Conservation (phyloP, 2,113 vertebrate genomes). For the Otolemur garnettii region DNA sequence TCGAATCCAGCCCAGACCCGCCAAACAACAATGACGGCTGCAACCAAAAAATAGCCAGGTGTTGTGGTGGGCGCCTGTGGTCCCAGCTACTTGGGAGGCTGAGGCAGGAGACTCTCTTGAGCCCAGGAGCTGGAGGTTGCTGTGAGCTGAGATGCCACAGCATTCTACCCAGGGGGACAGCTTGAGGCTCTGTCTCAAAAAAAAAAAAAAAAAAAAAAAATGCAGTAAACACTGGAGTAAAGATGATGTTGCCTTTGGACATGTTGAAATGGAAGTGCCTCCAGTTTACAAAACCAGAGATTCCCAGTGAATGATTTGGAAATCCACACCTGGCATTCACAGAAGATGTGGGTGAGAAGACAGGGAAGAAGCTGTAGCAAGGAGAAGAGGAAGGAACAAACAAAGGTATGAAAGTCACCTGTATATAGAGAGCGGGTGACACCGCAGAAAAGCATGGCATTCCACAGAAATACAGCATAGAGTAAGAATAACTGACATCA, state of each 20-base stretch:
- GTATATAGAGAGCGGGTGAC: neutral
- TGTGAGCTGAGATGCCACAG: too few species aligned
- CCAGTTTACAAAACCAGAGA: neutral
- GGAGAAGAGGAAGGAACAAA: neutral
- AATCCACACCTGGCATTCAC: neutral
- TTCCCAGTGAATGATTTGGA: neutral
- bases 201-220: neutral
- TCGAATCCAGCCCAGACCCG: too few species aligned
- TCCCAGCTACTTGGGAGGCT: too few species aligned
- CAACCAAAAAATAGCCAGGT: too few species aligned
- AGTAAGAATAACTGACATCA: neutral
- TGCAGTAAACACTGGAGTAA: neutral
- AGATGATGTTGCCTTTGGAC: neutral
- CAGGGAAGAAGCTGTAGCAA: neutral
- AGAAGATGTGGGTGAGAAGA: neutral
- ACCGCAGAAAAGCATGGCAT: neutral
- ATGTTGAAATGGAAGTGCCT: neutral
- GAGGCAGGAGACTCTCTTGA: too few species aligned
- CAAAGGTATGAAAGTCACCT: neutral
- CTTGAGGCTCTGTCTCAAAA: too few species aligned
- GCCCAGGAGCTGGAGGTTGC: too few species aligned
- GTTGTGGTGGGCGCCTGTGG: too few species aligned
- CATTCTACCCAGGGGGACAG: too few species aligned
- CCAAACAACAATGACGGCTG: too few species aligned
- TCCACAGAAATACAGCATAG: neutral